Base-by-base conservation (phyloP, 2,113 vertebrate genomes). In the Nettapus auritus region DNA sequence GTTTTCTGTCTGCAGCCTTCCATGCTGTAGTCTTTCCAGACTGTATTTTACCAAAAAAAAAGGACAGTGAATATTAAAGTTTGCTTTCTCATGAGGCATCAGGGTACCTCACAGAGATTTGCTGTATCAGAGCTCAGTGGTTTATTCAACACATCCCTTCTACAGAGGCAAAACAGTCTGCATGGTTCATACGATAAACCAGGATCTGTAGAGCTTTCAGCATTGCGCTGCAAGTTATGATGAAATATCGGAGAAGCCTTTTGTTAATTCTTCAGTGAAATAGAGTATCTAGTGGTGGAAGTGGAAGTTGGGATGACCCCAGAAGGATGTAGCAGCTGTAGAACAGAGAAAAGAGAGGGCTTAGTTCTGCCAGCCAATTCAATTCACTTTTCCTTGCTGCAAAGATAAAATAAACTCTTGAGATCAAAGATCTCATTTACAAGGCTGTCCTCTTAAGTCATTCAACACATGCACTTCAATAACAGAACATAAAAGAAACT, bases 341-440 rank as follows among this genome's bases (percentile, higher is more conserved):
- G 84, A 88, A 71, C 90, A 97, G 95, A 95, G 68, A 88, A 83
- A 82, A 92, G 89, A 91, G 79, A 78, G 67, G 67, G 71, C 81
- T 89, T 92, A 88, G 83, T 96, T 97, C 94, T 95, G 83, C 83
- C 87, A 89, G 90, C 80, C 92, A 89, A 78, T 95, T 96, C 93
- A 82, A 87, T 94, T 96, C 82, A 81, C 81, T 96, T 95, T 94
- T 96, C 70, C 92, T 92, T 96, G 88, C 93, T 94, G 88, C 83
- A 93, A 68, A 89, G 92, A 96, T 94, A 95, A 96, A 97, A 97
- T 94, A 93, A 96, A 95, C 92, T 83, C 94, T 92, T 88, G 94
- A 97, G 96, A 96, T 97, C 96, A 95, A 96, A 97, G 95, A 94
- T 93, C 84, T 95, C 79, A 93, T 96, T 96, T 96, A 91, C 89